phyloP scores from a whole-genome alignment of 2,888 invertebrate genomes.

The Nephrotoma flavescens region DNA sequence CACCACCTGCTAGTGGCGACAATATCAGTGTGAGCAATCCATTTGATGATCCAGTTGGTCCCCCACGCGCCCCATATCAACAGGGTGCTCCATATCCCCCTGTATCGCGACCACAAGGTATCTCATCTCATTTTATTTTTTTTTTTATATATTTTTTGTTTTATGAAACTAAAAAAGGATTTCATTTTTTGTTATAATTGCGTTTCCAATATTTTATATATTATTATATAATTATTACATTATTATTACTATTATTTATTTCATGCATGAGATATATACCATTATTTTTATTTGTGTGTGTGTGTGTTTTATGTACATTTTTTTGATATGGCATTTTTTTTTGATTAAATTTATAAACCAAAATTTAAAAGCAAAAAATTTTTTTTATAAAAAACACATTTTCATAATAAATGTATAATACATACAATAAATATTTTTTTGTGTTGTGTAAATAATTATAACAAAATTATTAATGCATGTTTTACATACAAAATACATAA shows the following conservation, averaged over 20 bases:
- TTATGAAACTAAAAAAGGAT: slow-evolving; percentile 2
- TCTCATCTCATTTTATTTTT: slow-evolving; percentile 12
- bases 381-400: background rate
- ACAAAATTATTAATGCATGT: background rate
- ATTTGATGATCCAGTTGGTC: slow-evolving; percentile 53
- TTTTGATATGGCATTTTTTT: background rate
- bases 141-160: slow-evolving; percentile 4
- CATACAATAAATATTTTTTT: background rate
- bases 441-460: background rate
- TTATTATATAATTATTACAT: background rate
- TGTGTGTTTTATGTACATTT: background rate
- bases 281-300: background rate
- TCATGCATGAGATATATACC: background rate
- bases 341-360: background rate
- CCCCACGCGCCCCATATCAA: slow-evolving; percentile 20
- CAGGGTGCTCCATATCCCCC: slow-evolving; percentile 31
- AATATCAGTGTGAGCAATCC: slow-evolving; percentile 77
- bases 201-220: background rate
- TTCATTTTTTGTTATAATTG: slow-evolving; percentile 4
- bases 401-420: background rate
- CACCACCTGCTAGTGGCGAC: slow-evolving; percentile 39
- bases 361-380: background rate
- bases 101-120: slow-evolving; percentile 34
- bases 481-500: background rate
- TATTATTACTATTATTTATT: background rate